Percentiles rank a stretch among this genome's conserved stretches.
These are phyloP conservation scores for Cactoblastis cactorum DNA, from an alignment of 2,888 invertebrate species.

Conservation along the genomic window DNA sequence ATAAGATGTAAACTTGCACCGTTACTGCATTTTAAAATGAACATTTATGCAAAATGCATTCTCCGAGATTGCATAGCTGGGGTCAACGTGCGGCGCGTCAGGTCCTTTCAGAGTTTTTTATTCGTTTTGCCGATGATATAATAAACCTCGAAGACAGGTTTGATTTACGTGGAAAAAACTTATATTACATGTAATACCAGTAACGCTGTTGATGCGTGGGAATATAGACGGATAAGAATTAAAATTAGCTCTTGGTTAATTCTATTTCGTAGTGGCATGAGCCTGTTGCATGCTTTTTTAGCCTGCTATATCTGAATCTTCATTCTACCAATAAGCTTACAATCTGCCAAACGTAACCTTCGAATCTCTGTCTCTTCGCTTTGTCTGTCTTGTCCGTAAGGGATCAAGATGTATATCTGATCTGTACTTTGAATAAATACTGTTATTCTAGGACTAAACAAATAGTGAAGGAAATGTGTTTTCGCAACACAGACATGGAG, in stretches of 20 bases:
- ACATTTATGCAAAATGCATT: constrained; percentile 1
- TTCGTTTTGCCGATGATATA: neutral
- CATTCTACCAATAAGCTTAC: too few species aligned
- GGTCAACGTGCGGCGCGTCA: neutral
- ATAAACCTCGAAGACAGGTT: constrained; percentile 4
- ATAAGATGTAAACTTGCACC: neutral
- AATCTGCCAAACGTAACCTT: too few species aligned
- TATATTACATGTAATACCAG: neutral
- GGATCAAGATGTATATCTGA: too few species aligned
- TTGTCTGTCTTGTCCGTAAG: too few species aligned
- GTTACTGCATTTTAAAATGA: neutral
- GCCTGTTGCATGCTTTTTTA: too few species aligned
- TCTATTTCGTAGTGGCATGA: too few species aligned
- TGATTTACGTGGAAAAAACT: neutral
- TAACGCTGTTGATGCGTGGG: neutral
- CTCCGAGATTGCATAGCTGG: neutral
- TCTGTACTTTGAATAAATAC: too few species aligned
- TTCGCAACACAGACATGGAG: neutral
- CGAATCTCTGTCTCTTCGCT: too few species aligned
- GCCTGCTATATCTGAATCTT: too few species aligned
- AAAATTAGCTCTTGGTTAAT: neutral
- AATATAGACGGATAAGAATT: neutral
- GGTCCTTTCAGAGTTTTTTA: neutral
- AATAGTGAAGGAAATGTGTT: constrained; percentile 6
- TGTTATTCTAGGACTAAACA: neutral